Evolutionary conservation across 2,113 vertebrate genomes (phyloP).

Genomic region (Zapus hudsonius): DNA sequence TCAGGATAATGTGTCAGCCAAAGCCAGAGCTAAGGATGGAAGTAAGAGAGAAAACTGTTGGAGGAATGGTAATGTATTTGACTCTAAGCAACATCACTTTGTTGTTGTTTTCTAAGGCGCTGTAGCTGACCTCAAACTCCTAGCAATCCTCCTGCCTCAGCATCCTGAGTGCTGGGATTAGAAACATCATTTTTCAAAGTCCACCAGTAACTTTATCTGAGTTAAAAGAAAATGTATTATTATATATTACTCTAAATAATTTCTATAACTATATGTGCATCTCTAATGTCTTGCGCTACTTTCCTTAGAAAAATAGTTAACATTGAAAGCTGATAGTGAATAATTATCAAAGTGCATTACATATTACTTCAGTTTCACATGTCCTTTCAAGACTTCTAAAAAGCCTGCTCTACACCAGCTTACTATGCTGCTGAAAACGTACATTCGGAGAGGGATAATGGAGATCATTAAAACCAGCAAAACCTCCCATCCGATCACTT

Average conservation of each 20-base stretch:
- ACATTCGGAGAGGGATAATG: neutral
- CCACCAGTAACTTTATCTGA: neutral
- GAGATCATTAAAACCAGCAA: conserved; percentile 39
- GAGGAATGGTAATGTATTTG: neutral
- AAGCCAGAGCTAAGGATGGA: neutral
- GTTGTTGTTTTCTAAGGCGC: too few species aligned
- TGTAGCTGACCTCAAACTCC: too few species aligned
- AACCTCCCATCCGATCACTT: neutral
- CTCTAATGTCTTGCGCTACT: neutral
- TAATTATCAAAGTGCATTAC: neutral
- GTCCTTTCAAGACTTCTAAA: neutral
- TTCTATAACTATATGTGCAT: neutral
- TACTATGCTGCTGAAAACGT: conserved; percentile 7
- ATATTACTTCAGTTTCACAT: neutral
- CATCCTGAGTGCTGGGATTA: neutral
- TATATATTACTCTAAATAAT: neutral
- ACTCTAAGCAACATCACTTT: neutral
- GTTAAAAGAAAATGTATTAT: neutral
- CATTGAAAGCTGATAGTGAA: neutral
- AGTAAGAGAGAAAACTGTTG: neutral
- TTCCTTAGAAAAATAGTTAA: conserved; percentile 18
- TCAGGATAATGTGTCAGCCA: neutral
- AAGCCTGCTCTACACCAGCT: neutral
- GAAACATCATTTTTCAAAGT: neutral
- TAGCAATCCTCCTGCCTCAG: too few species aligned